Base-by-base conservation (phyloP, 2,888 invertebrate genomes). In the Spodoptera picta region DNA sequence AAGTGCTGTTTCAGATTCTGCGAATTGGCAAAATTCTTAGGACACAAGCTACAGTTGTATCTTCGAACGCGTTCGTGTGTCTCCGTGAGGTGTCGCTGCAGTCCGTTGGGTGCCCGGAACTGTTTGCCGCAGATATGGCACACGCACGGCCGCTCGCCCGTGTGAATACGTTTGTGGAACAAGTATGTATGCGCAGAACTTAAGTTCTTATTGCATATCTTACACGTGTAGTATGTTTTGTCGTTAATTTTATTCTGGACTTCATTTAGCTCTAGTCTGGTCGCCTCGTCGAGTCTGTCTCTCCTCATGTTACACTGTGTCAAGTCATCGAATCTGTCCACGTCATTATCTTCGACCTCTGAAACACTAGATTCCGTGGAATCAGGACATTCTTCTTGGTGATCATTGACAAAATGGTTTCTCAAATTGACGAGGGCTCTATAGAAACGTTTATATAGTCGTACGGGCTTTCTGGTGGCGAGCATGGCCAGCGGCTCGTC, bases 91-190 rank as follows among this genome's bases (percentile, higher is more conserved):
- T 96, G 96, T 1, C 96, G 90, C 50, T 95, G 95, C 31, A 96
- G 87, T 0, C 96, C 96, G 86, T 95, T 95, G 14, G 96, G 96
- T n/a, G 96, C 95, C 24, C 96, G 92, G 87, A 96, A 96, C 81
- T 95, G 95, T 76, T 96, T 96, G 3, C 96, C 96, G 83, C 96
- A 96, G 23, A 96, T 82, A 84, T 96, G 96, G 80, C 96, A 96
- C 63, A 96, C 95, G 85, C 95, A 96, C 1, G 96, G 96, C 51
- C 96, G 91, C 86, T 96, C 96, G 2, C 96, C 96, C 7, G 96
- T 95, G 83, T 96, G 96, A 60, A 96, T 96, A 12, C 96, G 91
- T 82, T 93, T 90, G 82, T 96, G 96, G 91, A 95, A 95, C 48
- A 95, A 87, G 80, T 95, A 96, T 0, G 96, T 96, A 84, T 96